Conservation (phyloP, 2,797 vertebrate species). For the Acestrorhynchus altus region DNA sequence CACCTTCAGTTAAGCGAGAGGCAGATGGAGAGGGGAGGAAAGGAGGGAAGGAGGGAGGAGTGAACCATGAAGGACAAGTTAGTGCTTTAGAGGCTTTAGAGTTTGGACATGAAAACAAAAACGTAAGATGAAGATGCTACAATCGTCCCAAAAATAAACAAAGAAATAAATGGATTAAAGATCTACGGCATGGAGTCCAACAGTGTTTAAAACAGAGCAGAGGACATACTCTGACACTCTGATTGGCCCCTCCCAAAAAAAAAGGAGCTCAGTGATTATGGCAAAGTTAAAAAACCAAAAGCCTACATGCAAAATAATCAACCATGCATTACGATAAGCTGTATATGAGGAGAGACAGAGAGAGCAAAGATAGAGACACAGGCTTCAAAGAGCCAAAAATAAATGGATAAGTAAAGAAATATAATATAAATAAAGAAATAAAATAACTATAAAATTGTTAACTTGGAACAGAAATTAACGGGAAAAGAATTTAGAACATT, state of each 20-base stretch:
- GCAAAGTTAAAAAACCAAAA: conserved; percentile 74
- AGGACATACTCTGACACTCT: conserved; percentile 76
- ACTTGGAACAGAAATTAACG: conserved; percentile 42
- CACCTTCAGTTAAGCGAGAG: conserved; percentile 86
- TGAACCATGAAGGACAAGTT: conserved; percentile 78
- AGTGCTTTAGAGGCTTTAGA: conserved; percentile 77
- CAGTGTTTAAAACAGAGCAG: conserved; percentile 76
- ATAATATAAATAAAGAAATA: not conserved
- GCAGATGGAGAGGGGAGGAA: conserved; percentile 69
- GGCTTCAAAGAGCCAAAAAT: conserved; percentile 49
- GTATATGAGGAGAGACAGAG: conserved; percentile 82
- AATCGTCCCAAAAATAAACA: conserved; percentile 58
- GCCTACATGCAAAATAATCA: conserved; percentile 90
- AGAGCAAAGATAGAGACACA: conserved; percentile 65
- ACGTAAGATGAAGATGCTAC: conserved; percentile 69
- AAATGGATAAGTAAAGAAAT: conserved; percentile 14
- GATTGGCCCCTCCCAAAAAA: conserved; percentile 82
- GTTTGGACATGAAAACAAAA: conserved; percentile 78
- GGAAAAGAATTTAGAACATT: no score
- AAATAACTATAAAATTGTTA: conserved; percentile 50
- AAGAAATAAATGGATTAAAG: conserved; percentile 73
- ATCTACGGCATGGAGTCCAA: conserved; percentile 76
- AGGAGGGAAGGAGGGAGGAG: conserved; percentile 71
- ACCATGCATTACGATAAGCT: conserved; percentile 90
- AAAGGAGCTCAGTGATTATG: conserved; percentile 86